A percentile compares a stretch with the other conserved stretches of the same genome.
These are phyloP conservation scores for Drosophila meridionalis DNA, from an alignment of 2,888 invertebrate species.

Conservation along the genomic window DNA sequence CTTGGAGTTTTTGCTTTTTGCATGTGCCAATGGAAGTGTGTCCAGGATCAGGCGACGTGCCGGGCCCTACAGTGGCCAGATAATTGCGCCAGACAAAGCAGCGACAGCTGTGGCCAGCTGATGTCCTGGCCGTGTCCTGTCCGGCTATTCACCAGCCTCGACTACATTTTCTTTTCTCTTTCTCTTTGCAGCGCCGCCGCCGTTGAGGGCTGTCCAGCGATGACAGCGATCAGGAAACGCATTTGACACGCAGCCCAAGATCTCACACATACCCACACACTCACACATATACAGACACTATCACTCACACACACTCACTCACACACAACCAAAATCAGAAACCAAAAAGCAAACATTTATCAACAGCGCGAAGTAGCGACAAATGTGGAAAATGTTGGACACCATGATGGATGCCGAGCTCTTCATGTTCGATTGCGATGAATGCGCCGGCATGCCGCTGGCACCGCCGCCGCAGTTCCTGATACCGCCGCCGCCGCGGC, in stretches of 20 bases:
- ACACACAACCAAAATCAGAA: constrained; percentile 28
- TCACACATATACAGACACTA: constrained; percentile 23
- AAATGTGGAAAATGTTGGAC: constrained; percentile 85
- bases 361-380: constrained; percentile 20
- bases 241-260: constrained; percentile 73
- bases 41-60: constrained; percentile 75
- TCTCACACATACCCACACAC: constrained; percentile 33
- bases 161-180: constrained; percentile 35
- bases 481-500: constrained; percentile 84
- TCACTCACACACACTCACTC: constrained; percentile 26
- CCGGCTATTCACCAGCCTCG: constrained; percentile 21
- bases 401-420: constrained; percentile 78
- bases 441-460: constrained; percentile 83
- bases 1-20: constrained; percentile 35
- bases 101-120: constrained; percentile 43
- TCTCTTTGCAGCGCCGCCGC: constrained; percentile 63
- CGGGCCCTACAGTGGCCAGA: constrained; percentile 70
- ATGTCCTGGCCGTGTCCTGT: constrained; percentile 45
- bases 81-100: constrained; percentile 60
- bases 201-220: constrained; percentile 72
- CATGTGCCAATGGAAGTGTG: constrained; percentile 56
- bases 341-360: constrained; percentile 28
- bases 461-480: constrained; percentile 85
- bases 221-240: constrained; percentile 69
- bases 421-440: constrained; percentile 84